phyloP scores from a whole-genome alignment of 2,888 invertebrate species.

The Thalpophila matura region DNA sequence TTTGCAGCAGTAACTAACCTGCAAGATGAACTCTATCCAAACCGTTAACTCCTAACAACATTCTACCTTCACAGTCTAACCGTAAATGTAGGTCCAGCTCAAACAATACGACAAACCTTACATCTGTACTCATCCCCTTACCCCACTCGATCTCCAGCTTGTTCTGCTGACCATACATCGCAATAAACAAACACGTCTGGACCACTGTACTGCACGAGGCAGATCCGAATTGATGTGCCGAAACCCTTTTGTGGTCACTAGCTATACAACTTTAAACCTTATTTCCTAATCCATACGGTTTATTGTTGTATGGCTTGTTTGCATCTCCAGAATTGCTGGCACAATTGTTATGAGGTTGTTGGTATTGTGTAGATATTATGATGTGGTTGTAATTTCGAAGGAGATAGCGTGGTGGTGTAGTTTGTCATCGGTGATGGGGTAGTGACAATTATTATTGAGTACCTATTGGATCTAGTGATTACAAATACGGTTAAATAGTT shows the following conservation, averaged over 20 bases:
- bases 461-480: slow-evolving; percentile 2
- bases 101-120: neutral
- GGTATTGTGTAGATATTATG: slow-evolving; percentile 50
- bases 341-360: slow-evolving; percentile 54
- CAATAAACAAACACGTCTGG: slow-evolving; percentile 64
- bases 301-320: slow-evolving; percentile 1
- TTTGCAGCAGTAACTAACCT: too few species aligned
- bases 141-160: slow-evolving; percentile 18
- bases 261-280: slow-evolving; percentile 30
- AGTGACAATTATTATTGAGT: neutral
- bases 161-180: slow-evolving; percentile 57
- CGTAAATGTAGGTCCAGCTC: neutral
- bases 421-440: slow-evolving; percentile 25
- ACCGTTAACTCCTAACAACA: too few species aligned
- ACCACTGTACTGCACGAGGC: slow-evolving; percentile 61
- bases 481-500: neutral
- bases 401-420: slow-evolving; percentile 21
- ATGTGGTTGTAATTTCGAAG: slow-evolving; percentile 39
- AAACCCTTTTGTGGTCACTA: slow-evolving; percentile 42
- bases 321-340: slow-evolving; percentile 40
- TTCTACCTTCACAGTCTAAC: neutral
- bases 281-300: accelerated
- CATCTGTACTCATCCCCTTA: slow-evolving; percentile 14
- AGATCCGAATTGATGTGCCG: slow-evolving; percentile 60
- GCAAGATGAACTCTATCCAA: too few species aligned